These are phyloP conservation scores for Thaleichthys pacificus DNA, from an alignment of 2,797 vertebrate species.

Conservation along the genomic window DNA sequence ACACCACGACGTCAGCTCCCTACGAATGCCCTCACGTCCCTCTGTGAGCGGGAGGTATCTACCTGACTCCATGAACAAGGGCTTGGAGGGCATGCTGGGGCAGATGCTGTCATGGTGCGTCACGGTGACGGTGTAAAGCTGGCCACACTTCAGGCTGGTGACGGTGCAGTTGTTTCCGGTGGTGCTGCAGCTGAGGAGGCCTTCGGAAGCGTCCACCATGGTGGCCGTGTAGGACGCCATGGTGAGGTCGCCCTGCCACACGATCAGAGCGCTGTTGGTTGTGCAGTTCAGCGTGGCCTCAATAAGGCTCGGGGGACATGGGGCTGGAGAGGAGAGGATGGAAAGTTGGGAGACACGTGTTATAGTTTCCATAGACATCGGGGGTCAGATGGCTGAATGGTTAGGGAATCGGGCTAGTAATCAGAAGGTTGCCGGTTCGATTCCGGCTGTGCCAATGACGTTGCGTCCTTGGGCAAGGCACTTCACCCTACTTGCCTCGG, in stretches of 20 bases:
- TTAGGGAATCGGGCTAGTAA: no score
- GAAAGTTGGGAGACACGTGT: neutral
- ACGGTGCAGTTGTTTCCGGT: slow-evolving; percentile 60
- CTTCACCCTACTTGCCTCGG: no score
- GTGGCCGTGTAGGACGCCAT: slow-evolving; percentile 66
- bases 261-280: slow-evolving; percentile 64
- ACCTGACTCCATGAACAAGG: slow-evolving; percentile 71
- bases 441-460: no score
- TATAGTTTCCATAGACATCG: neutral
- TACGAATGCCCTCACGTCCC: no score
- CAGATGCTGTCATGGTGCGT: slow-evolving; percentile 62
- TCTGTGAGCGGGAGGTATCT: slow-evolving; percentile 18
- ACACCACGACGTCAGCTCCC: no score
- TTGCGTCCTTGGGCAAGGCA: no score
- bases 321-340: slow-evolving; percentile 43
- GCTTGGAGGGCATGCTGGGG: slow-evolving; percentile 58
- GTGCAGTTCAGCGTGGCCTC: slow-evolving; percentile 65
- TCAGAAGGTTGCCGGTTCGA: no score
- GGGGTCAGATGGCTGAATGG: no score
- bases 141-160: slow-evolving; percentile 64
- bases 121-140: slow-evolving; percentile 64
- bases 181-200: slow-evolving; percentile 71
- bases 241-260: slow-evolving; percentile 55
- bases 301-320: slow-evolving; percentile 66
- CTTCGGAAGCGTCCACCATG: slow-evolving; percentile 50